Conservation (phyloP, 2,113 vertebrate species). For the Dicaeum eximium region DNA sequence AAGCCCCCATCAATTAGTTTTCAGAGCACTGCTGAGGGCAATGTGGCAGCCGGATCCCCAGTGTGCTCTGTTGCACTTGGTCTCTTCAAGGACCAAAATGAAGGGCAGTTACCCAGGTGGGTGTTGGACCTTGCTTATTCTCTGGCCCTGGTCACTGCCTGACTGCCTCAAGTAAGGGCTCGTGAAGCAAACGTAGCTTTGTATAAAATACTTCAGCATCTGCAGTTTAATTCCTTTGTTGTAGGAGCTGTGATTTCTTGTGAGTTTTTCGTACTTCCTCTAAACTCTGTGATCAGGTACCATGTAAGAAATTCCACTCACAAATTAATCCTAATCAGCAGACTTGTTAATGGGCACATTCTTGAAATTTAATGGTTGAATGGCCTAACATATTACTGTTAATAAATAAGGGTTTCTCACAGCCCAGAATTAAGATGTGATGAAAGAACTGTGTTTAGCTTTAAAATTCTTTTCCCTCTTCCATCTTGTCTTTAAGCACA, state of each 20-base stretch:
- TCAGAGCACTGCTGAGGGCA: background rate
- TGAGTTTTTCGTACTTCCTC: background rate
- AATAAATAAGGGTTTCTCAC: background rate
- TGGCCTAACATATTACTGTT: background rate
- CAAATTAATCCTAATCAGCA: conserved; percentile 22
- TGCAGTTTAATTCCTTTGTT: background rate
- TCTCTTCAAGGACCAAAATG: background rate
- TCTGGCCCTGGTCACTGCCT: background rate
- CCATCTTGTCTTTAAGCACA: background rate
- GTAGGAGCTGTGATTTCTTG: background rate
- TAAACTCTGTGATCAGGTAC: background rate
- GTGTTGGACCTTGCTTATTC: rapidly evolving
- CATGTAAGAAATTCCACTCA: background rate
- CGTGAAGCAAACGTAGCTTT: background rate
- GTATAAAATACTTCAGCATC: background rate
- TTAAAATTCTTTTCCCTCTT: background rate
- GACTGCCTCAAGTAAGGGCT: background rate
- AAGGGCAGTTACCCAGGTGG: background rate
- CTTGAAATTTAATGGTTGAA: background rate
- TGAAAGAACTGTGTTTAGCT: background rate
- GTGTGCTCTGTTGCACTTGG: background rate
- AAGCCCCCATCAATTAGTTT: rapidly evolving
- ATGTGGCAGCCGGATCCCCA: background rate
- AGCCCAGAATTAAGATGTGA: background rate
- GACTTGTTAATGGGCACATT: background rate